These are phyloP conservation scores for Gyrodactylus salaris DNA, from an alignment of 1,140 invertebrate genomes.

Conservation along the genomic window DNA sequence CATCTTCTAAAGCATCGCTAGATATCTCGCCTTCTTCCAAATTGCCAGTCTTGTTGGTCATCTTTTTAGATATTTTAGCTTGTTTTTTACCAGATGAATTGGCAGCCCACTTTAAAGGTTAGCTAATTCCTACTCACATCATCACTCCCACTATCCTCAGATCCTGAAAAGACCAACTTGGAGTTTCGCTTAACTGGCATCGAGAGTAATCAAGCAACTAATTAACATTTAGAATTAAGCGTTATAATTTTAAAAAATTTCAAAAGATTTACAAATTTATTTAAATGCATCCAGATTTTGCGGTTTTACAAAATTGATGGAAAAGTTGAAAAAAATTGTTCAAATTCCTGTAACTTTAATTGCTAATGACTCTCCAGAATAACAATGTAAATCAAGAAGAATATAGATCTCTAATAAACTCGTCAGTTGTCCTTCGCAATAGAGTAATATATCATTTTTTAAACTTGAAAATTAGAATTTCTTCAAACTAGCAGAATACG, in stretches of 20 bases:
- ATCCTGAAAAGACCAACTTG: not conserved
- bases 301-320: not conserved
- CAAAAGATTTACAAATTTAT: not conserved
- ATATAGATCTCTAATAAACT: not conserved
- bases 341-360: not conserved
- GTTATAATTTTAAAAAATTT: not conserved
- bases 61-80: not conserved
- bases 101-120: not conserved
- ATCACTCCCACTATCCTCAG: not conserved
- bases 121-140: not conserved
- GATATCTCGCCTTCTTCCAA: constrained; percentile 2
- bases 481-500: not conserved
- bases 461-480: not conserved
- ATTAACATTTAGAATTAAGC: not conserved
- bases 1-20: constrained; percentile 1
- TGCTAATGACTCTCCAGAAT: not conserved
- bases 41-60: not conserved
- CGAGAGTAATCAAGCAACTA: not conserved
- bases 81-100: not conserved
- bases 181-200: not conserved
- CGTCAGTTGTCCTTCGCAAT: not conserved
- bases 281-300: not conserved
- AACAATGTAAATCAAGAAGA: not conserved
- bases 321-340: not conserved
- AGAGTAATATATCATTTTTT: not conserved